These are phyloP conservation scores for Sminthurides aquaticus DNA, from an alignment of 2,888 invertebrate species.

Conservation along the genomic window DNA sequence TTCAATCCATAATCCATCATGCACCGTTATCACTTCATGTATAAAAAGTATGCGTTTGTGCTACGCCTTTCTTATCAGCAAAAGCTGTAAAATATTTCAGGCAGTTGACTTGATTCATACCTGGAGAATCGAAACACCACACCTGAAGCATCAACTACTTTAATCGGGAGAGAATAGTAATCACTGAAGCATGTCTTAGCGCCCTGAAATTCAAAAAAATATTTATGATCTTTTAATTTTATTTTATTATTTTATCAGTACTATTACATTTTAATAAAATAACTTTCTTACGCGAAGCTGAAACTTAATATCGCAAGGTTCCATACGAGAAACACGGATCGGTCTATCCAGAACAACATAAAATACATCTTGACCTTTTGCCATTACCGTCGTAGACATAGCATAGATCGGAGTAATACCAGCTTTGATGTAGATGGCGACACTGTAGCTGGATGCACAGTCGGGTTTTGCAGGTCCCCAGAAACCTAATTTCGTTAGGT, in stretches of 20 bases:
- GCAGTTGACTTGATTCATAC: neutral
- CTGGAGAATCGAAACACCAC: neutral
- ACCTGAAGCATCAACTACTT: neutral
- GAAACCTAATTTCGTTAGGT: neutral
- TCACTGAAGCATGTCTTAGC: neutral
- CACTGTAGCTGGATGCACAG: neutral
- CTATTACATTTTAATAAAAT: no score
- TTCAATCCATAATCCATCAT: no score
- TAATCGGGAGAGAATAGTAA: neutral
- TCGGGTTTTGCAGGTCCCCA: neutral
- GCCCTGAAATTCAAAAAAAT: no score
- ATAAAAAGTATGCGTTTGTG: no score
- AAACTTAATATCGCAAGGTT: neutral
- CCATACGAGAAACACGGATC: neutral
- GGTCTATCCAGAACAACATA: neutral
- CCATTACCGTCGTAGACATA: neutral
- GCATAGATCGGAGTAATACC: neutral
- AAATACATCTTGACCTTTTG: neutral
- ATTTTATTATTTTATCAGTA: no score
- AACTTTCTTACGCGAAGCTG: neutral
- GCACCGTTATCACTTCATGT: no score
- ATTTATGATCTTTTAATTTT: no score
- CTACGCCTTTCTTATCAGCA: no score
- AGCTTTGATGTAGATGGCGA: neutral
- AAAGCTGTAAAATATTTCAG: neutral